These are phyloP conservation scores for Sinopyrophorus schimmeli DNA, from an alignment of 2,888 invertebrate genomes.

Conservation along the genomic window DNA sequence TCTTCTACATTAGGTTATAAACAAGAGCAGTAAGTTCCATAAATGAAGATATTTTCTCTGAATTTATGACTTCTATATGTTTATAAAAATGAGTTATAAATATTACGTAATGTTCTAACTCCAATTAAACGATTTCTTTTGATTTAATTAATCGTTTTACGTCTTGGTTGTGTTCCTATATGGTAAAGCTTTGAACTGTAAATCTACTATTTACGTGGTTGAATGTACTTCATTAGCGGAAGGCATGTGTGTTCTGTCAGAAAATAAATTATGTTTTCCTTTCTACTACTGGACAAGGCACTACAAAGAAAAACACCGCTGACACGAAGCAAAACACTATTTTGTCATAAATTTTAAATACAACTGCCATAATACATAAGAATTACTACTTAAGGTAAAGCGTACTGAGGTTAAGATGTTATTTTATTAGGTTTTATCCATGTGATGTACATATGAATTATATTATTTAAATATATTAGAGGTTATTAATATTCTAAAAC, in stretches of 20 bases:
- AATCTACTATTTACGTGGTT: conserved; percentile 26
- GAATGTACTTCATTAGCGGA: conserved; percentile 42
- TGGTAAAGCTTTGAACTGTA: conserved; percentile 17
- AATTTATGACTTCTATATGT: conserved; percentile 33
- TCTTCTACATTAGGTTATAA: conserved; percentile 35
- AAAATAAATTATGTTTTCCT: conserved; percentile 51
- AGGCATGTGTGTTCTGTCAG: conserved; percentile 52
- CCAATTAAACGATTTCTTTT: conserved; percentile 25
- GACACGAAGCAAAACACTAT: conserved; percentile 47
- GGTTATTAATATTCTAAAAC: no score
- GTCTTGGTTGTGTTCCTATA: conserved; percentile 13
- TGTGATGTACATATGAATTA: conserved; percentile 14
- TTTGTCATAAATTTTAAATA: conserved; percentile 48
- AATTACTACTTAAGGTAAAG: conserved; percentile 35
- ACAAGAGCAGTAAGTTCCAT: conserved; percentile 40
- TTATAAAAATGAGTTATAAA: conserved; percentile 17
- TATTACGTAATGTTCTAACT: conserved; percentile 8
- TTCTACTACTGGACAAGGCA: conserved; percentile 43
- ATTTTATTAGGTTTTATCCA: conserved; percentile 33
- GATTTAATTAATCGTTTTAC: conserved; percentile 21
- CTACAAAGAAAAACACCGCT: conserved; percentile 51
- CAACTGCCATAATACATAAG: conserved; percentile 40
- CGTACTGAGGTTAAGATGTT: conserved; percentile 25
- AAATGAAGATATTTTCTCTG: conserved; percentile 39
- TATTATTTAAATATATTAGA: conserved; percentile 9